Conservation (phyloP, 2,888 invertebrate species). For the Myopa tessellatipennis region DNA sequence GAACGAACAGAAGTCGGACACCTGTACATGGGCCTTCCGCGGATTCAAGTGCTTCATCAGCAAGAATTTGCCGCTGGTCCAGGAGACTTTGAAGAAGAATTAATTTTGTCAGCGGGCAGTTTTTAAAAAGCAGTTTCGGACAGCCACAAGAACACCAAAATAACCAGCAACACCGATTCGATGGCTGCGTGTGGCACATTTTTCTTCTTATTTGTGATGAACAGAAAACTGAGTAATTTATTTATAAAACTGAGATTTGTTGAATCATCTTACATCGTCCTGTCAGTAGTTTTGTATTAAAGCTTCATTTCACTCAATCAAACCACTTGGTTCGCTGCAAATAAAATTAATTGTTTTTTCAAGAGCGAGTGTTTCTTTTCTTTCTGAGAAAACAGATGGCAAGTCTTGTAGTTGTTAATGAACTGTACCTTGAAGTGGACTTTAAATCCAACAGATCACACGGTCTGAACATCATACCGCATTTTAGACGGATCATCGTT, state of each 20-base stretch:
- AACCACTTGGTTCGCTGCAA: conserved; percentile 10
- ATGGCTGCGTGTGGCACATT: too few relatives aligned
- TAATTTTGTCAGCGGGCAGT: not conserved
- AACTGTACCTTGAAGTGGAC: too few relatives aligned
- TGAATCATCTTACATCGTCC: conserved; percentile 37
- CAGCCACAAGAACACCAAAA: not conserved
- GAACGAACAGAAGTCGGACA: conserved; percentile 63
- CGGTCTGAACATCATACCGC: too few relatives aligned
- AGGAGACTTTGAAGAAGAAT: conserved; percentile 61
- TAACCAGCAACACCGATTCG: not conserved
- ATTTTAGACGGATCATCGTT: too few relatives aligned
- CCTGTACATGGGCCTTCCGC: conserved; percentile 65
- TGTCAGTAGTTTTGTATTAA: conserved; percentile 11
- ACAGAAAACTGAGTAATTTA: not conserved
- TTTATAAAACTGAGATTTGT: not conserved
- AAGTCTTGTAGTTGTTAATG: too few relatives aligned
- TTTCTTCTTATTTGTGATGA: too few relatives aligned
- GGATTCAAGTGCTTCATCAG: conserved; percentile 67
- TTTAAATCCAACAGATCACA: too few relatives aligned
- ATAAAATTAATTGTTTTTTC: too few relatives aligned
- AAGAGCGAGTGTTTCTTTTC: too few relatives aligned
- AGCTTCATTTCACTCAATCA: conserved; percentile 16
- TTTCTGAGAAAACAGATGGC: too few relatives aligned
- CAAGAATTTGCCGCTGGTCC: conserved; percentile 66
- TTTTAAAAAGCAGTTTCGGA: not conserved